Base-by-base conservation (phyloP, 1,140 invertebrate species). In the Coelopa frigida region DNA sequence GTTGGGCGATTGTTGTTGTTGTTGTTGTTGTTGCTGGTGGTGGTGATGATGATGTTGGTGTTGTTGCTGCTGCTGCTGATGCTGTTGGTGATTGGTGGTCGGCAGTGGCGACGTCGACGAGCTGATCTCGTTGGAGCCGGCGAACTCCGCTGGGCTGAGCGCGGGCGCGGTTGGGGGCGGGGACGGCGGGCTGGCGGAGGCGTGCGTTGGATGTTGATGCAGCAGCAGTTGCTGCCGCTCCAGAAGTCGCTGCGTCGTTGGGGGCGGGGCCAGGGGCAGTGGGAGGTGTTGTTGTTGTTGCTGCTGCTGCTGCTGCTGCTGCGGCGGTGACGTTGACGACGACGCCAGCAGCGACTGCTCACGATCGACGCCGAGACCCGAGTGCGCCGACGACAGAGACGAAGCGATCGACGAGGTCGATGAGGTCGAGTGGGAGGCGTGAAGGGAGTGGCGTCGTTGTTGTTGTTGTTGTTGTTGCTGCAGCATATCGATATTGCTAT, bases 81-180 rank as follows among this genome's bases (percentile, higher is more conserved):
- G 47, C 21, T 35, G 50, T 27, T 29, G 38, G 20, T 17, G 26
- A 29, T 33, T 42, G 17, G 37, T 17, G 37, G 47, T 31, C 7
- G 66, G 63, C 43, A 59, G 59, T n/a, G 76, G 76, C 11, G 77
- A 78, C 20, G 77, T 78, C 14, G 75, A 78, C 17, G 77, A 78
- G 26, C 76, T 78, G 41, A 78, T 77, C 57, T 78, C 76, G 55
- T 78, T 77, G n/a, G 74, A 75, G 49, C 53, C 51, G 0, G 63
- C 63, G 41, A 62, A 63, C 32, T 67, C 66, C 38, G 68, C 66
- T 4, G 62, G 62, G 49, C 65, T 69, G 21, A 72, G 73, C 10
- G 73, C 71, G 1, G 73, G 29, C 5, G 39, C 38, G 37, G 17
- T 33, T 47, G 24, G 33, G 44, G 52, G 51, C 46, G 53, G 35